A percentile compares a stretch with the other conserved stretches of the same genome.
phyloP scores from a whole-genome alignment of 2,888 invertebrate species.

The Limnephilus auricula region DNA sequence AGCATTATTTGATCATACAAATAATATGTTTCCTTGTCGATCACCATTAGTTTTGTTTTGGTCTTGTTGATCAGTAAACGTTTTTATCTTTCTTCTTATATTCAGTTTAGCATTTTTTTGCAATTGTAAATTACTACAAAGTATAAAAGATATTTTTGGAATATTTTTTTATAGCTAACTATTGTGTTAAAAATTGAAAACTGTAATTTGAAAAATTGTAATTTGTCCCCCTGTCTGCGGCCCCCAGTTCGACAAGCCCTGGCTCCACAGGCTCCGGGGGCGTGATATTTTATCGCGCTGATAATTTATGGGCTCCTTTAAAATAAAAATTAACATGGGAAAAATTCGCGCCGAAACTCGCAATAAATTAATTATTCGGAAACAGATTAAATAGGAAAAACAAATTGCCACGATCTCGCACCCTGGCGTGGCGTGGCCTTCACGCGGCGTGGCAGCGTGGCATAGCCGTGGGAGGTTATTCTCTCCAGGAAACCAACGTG shows the following conservation, averaged over 20 bases:
- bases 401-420: constrained; percentile 28
- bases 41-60: no score
- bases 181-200: no score
- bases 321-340: constrained; percentile 35
- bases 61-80: no score
- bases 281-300: constrained; percentile 8
- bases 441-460: background rate
- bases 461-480: background rate
- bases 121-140: no score
- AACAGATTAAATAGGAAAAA: constrained; percentile 41
- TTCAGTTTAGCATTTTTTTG: no score
- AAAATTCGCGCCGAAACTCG: constrained; percentile 28
- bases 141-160: no score
- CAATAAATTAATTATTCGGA: constrained; percentile 43
- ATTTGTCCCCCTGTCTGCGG: background rate
- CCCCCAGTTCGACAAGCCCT: background rate
- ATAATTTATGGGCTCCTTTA: constrained; percentile 38
- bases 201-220: background rate
- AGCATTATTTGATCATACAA: no score
- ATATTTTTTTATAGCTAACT: no score
- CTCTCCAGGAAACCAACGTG: background rate
- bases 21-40: no score
- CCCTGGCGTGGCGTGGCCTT: background rate
- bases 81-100: no score
- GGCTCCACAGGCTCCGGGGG: background rate